Conservation (phyloP, 2,797 vertebrate genomes). For the Acipenser ruthenus region DNA sequence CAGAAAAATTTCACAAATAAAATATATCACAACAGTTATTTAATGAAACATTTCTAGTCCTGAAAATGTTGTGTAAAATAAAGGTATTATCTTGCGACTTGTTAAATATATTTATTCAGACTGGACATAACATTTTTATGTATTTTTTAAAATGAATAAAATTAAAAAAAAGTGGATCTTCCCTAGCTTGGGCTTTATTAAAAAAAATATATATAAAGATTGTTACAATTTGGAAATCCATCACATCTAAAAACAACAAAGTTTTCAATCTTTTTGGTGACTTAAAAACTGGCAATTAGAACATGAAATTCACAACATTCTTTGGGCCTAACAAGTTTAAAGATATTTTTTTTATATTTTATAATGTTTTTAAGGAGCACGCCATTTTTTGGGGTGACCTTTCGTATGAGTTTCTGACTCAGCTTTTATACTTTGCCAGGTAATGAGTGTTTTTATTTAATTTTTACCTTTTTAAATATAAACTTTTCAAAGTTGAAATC, state of each 20-base stretch:
- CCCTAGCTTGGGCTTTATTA: conserved; percentile 17
- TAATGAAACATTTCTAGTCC: conserved; percentile 83
- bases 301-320: no score
- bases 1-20: conserved; percentile 58
- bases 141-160: conserved; percentile 84
- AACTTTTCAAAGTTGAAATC: conserved; percentile 59
- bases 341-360: conserved; percentile 2
- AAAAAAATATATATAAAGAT: no score
- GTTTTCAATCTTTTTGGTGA: background rate
- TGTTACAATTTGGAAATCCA: no score
- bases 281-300: no score
- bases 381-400: background rate
- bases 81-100: conserved; percentile 85
- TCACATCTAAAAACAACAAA: no score
- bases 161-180: conserved; percentile 51
- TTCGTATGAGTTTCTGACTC: conserved; percentile 17
- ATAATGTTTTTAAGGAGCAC: background rate
- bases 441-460: conserved; percentile 32
- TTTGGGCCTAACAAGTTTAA: no score
- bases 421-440: conserved; percentile 32
- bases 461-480: conserved; percentile 32
- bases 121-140: conserved; percentile 80
- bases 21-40: conserved; percentile 82
- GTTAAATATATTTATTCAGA: conserved; percentile 95
- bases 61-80: conserved; percentile 86